These are phyloP conservation scores for Drosophila antonietae DNA, from an alignment of 2,888 invertebrate species.

Conservation along the genomic window DNA sequence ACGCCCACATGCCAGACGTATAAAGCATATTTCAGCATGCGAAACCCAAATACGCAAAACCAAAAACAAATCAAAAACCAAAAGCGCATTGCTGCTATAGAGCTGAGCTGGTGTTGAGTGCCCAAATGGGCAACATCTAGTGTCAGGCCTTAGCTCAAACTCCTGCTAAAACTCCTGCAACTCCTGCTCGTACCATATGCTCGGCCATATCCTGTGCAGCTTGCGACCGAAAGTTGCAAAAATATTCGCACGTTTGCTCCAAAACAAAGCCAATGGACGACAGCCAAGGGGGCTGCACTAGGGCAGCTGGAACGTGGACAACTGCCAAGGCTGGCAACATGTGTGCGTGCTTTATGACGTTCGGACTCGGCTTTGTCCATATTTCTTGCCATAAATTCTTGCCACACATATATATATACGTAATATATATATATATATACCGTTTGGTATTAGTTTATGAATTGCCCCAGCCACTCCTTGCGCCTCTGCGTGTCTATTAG, in stretches of 20 bases:
- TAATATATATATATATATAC: conserved; percentile 7
- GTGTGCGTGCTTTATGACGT: conserved; percentile 60
- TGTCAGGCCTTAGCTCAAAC: conserved; percentile 13
- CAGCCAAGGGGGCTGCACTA: not conserved
- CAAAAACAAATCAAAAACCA: conserved; percentile 49
- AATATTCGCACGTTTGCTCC: conserved; percentile 73
- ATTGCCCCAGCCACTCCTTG: conserved; percentile 41
- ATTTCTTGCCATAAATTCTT: conserved; percentile 73
- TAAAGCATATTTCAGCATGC: conserved; percentile 76
- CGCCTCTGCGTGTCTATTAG: conserved; percentile 36
- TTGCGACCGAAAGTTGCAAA: conserved; percentile 76
- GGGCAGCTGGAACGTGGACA: conserved; percentile 1
- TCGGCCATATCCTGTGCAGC: conserved; percentile 72
- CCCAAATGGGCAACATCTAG: conserved; percentile 48
- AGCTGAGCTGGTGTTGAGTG: conserved; percentile 1
- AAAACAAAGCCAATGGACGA: conserved; percentile 62
- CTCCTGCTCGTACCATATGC: conserved; percentile 56
- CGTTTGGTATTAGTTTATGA: conserved; percentile 59
- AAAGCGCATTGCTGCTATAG: conserved; percentile 42
- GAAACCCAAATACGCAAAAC: conserved; percentile 43
- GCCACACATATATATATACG: conserved; percentile 30
- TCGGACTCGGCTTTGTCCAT: conserved; percentile 49
- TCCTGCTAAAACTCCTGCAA: not conserved
- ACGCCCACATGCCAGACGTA: conserved; percentile 68
- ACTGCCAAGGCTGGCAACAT: conserved; percentile 31